Percentiles rank a stretch among this genome's conserved stretches.
These are phyloP conservation scores for Ephestia elutella DNA, from an alignment of 1,140 invertebrate genomes.

Conservation along the genomic window DNA sequence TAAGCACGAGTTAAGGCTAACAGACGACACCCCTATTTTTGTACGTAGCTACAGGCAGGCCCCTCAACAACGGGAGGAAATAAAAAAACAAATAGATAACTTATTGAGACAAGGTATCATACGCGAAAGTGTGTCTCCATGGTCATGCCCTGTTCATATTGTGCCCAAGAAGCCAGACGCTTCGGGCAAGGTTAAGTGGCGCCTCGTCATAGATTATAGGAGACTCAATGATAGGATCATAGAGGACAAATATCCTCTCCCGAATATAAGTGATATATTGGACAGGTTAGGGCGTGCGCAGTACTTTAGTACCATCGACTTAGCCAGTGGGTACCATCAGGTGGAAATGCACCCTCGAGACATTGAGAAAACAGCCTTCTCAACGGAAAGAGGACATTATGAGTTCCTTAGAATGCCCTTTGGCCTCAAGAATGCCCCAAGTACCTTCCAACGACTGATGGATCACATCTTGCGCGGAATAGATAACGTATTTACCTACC, in stretches of 20 bases:
- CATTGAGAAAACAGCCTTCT: constrained; percentile 6
- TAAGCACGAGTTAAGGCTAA: constrained; percentile 15
- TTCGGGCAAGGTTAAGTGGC: constrained; percentile 22
- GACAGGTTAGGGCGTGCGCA: constrained; percentile 19
- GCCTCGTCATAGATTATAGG: constrained; percentile 22
- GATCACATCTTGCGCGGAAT: not conserved
- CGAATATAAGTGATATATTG: constrained; percentile 17
- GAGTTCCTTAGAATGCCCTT: constrained; percentile 11
- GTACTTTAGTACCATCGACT: constrained; percentile 15
- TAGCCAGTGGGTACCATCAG: constrained; percentile 9
- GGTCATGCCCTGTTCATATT: constrained; percentile 32
- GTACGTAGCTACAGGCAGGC: constrained; percentile 48
- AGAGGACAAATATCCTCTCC: constrained; percentile 32
- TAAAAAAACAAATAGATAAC: constrained; percentile 40
- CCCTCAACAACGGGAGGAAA: constrained; percentile 41
- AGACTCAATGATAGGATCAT: constrained; percentile 34
- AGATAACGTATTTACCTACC: not conserved
- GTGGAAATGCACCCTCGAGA: not conserved
- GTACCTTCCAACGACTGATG: constrained; percentile 18
- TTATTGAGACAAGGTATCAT: constrained; percentile 45
- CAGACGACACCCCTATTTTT: constrained; percentile 12
- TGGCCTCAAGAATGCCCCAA: constrained; percentile 21
- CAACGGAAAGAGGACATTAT: constrained; percentile 1
- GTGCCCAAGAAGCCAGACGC: constrained; percentile 18
- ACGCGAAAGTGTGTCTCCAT: constrained; percentile 36